phyloP scores from a whole-genome alignment of 2,797 vertebrate genomes.

The Pterois miles region DNA sequence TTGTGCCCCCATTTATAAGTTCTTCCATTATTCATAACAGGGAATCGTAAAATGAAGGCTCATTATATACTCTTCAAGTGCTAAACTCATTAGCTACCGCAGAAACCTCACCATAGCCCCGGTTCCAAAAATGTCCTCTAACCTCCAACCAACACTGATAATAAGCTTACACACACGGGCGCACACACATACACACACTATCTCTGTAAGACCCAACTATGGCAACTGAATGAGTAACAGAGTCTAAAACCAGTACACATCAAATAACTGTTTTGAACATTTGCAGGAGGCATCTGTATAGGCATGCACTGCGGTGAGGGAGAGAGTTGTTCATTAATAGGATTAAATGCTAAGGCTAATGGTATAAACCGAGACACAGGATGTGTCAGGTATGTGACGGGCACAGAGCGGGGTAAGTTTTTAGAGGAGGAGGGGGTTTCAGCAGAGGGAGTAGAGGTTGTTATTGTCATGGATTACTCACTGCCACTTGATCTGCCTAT shows the following conservation, averaged over 20 bases:
- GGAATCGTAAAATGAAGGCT: constrained; percentile 78
- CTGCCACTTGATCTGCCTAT: constrained; percentile 81
- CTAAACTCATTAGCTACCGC: constrained; percentile 76
- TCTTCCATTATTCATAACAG: constrained; percentile 78
- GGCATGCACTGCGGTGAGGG: constrained; percentile 45
- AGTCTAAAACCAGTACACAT: constrained; percentile 75
- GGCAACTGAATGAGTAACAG: constrained; percentile 67
- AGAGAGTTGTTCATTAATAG: constrained; percentile 79
- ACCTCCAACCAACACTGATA: constrained; percentile 71
- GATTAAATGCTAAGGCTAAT: constrained; percentile 80
- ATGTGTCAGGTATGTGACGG: constrained; percentile 81
- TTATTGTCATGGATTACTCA: constrained; percentile 84
- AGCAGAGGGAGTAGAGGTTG: constrained; percentile 60
- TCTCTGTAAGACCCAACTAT: constrained; percentile 46
- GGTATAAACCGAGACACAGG: constrained; percentile 74
- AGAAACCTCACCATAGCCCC: constrained; percentile 61
- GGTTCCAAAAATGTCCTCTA: constrained; percentile 74
- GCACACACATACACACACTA: constrained; percentile 19
- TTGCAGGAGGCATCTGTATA: constrained; percentile 62
- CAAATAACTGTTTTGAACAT: constrained; percentile 69
- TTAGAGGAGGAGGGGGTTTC: constrained; percentile 53
- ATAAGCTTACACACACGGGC: constrained; percentile 67
- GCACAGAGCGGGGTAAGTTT: constrained; percentile 66
- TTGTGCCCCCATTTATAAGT: constrained; percentile 71
- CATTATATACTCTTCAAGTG: constrained; percentile 79